phyloP scores from a whole-genome alignment of 2,113 vertebrate genomes.

The Aegithalos caudatus region DNA sequence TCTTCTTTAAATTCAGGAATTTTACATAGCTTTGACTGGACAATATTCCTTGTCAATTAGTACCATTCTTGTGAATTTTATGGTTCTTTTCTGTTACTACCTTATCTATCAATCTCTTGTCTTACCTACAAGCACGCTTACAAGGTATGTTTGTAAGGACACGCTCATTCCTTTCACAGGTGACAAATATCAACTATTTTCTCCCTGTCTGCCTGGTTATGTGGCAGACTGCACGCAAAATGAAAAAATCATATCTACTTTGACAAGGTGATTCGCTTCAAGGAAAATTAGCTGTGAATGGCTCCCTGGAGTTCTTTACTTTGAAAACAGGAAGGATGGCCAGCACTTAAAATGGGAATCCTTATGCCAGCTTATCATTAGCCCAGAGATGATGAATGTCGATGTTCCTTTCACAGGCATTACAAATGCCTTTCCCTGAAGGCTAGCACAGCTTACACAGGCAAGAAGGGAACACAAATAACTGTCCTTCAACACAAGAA shows the following conservation, averaged over 20 bases:
- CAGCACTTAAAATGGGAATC: neutral
- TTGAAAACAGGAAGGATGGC: neutral
- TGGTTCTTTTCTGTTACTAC: neutral
- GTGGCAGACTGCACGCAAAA: neutral
- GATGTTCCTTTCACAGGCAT: neutral
- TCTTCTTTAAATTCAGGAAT: neutral
- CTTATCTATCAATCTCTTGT: neutral
- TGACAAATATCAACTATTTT: neutral
- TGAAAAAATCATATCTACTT: neutral
- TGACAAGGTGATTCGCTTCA: slow-evolving; percentile 19
- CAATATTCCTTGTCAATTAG: neutral
- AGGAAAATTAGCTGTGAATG: neutral
- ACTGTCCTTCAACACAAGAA: neutral
- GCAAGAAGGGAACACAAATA: neutral
- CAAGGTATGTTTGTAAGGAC: neutral
- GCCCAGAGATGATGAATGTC: neutral
- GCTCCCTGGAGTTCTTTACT: neutral
- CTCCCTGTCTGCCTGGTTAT: neutral
- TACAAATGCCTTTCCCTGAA: neutral
- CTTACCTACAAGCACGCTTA: neutral
- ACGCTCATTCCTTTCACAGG: neutral
- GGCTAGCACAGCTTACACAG: neutral
- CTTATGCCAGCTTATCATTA: neutral
- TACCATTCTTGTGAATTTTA: neutral
- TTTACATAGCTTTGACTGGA: neutral